phyloP scores from a whole-genome alignment of 2,797 vertebrate species.

The Zalophus californianus region DNA sequence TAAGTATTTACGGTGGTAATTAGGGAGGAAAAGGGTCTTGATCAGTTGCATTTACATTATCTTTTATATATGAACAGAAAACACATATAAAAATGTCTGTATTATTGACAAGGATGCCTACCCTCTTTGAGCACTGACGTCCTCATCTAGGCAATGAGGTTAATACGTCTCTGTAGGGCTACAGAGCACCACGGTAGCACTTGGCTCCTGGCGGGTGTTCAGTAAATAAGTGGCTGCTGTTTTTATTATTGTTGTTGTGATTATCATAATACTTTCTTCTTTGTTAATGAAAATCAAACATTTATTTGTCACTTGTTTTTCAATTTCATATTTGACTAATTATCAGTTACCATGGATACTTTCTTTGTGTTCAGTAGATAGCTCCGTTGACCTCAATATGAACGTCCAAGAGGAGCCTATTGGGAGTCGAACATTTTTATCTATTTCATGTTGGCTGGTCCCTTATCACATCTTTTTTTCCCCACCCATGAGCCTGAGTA shows the following conservation, averaged over 20 bases:
- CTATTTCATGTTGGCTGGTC: neutral
- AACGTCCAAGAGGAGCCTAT: neutral
- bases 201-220: neutral
- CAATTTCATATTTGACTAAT: constrained; percentile 5
- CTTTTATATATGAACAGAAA: constrained; percentile 27
- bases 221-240: neutral
- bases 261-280: neutral
- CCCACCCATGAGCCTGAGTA: neutral
- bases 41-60: constrained; percentile 18
- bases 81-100: neutral
- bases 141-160: neutral
- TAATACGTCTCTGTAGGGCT: neutral
- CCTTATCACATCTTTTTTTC: neutral
- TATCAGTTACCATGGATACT: neutral
- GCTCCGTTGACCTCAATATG: neutral
- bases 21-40: neutral
- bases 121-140: neutral
- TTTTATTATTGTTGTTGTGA: neutral
- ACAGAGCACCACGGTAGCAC: fast-evolving
- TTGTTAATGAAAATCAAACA: constrained; percentile 51
- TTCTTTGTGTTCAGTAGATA: neutral
- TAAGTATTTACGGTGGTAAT: constrained; percentile 50
- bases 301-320: constrained; percentile 43
- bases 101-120: neutral
- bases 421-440: neutral